Evolutionary conservation across 2,113 vertebrate genomes (phyloP), one percentile per base, ranked within the genome.

Genomic region (Takifugu flavidus): DNA sequence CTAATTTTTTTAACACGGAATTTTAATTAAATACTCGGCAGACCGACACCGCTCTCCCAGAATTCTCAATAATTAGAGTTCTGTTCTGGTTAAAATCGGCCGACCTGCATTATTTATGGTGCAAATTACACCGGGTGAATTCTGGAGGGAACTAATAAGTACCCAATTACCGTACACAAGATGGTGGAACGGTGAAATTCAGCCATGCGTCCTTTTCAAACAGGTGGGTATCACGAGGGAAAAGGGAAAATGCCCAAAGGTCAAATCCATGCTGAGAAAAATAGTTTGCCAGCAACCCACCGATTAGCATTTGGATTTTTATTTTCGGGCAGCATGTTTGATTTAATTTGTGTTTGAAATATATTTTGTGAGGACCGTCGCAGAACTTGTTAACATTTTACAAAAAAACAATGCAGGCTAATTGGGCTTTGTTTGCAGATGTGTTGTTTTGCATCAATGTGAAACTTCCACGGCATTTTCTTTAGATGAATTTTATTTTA

Each of bases 61-160:
- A 64, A 69, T 78, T 80, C 52, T 54, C 55, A 39, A 54, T 80
- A 80, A 84, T 82, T 70, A 71, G 52, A 75, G 52, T 45, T 59
- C n/a, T 73, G 74, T 58, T 72, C 54, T 53, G 55, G 59, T 74
- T 70, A 50, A 51, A 62, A 67, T 56, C 65, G 74, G 56, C 74
- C 50, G 52, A 74, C 63, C 65, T 52, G 29, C 29, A 39, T 39
- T 39, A 39, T 59, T n/a, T 15, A 51, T 0, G 27, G 57, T 56
- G 6, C 8, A 26, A 60, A 70, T 62, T 14, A 60, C 45, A 54
- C 2, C n/a, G 66, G 54, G 69, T 68, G 60, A 62, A 69, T 52
- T 13, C 55, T 53, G 25, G 14, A 65, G 34, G 34, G 50, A 70
- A 46, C 56, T 46, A 66, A 31, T 34, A 53, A 50, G 53, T 31